A percentile compares a stretch with the other conserved stretches of the same genome.
phyloP scores from a whole-genome alignment of 2,797 vertebrate genomes.

The Columba guinea region DNA sequence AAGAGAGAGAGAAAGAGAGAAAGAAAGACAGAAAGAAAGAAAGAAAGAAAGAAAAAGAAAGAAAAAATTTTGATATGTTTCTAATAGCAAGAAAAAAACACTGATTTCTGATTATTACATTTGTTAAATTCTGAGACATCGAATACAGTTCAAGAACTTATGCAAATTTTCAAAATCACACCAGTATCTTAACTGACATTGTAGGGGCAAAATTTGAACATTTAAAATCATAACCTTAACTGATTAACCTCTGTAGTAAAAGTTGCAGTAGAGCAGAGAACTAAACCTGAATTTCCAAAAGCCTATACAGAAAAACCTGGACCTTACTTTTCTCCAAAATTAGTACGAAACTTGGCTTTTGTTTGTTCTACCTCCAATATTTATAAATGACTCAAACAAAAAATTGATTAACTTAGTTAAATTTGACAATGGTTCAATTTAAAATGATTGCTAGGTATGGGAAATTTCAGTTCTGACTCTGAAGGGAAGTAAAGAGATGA shows the following conservation, averaged over 20 bases:
- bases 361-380: background rate
- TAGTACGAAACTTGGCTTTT: background rate
- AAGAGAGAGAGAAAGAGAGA: too few relatives aligned
- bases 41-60: too few relatives aligned
- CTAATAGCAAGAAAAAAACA: background rate
- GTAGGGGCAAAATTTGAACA: background rate
- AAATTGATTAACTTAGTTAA: background rate
- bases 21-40: too few relatives aligned
- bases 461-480: background rate
- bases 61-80: background rate
- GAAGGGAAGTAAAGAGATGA: constrained; percentile 1
- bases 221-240: background rate
- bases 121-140: background rate
- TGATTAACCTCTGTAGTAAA: background rate
- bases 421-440: background rate
- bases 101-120: background rate
- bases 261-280: background rate
- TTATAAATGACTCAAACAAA: background rate
- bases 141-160: background rate
- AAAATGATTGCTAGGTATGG: background rate
- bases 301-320: background rate
- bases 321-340: background rate
- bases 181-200: background rate
- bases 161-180: background rate
- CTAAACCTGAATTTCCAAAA: background rate